Evolutionary conservation across 2,113 vertebrate genomes (phyloP), one percentile per base, ranked within the genome.

Genomic region (Tichodroma muraria): DNA sequence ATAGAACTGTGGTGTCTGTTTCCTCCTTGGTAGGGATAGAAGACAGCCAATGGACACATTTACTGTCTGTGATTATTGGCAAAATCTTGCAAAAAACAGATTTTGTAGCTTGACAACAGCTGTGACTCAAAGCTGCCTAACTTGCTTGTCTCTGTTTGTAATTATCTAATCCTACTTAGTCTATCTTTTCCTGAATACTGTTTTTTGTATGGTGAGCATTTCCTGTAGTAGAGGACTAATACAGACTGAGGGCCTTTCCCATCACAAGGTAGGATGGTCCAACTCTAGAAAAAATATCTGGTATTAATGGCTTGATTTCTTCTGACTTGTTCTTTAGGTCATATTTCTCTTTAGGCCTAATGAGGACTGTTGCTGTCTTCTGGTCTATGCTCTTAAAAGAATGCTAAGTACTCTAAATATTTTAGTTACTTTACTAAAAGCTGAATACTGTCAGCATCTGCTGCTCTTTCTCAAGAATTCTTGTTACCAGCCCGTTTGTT

Each of bases 11-110:
- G 2, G 57, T 53, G 53, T 68, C 85, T 85, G 37, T 89, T 91
- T 95, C 68, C 13, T 93, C 18, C 54, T 85, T 85, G 16, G 30
- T 95, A 85, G 47, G 79, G 68, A 61, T 61, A 73, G 81, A 93
- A 93, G 88, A 77, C 88, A 83, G 88, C 42, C 82, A 94, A 91
- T 77, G 76, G 82, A 95, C 60, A 59, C 92, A 63, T 95, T 94
- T 95, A 94, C 79, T 94, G 69, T 88, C 88, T 95, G 92, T 94
- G 95, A 90, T 90, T 95, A 90, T 95, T 96, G 95, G 95, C 94
- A 73, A 79, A 95, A 93, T 96, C 28, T 47, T 12, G 23, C 60
- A 83, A 80, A 94, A 88, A 70, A 42, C 54, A 45, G 59, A 85
- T 80, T 90, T 90, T 88, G 90, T 94, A 88, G 64, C 88, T 85